These are phyloP conservation scores for Pelobates cultripes DNA, from an alignment of 2,797 vertebrate genomes.

Conservation along the genomic window DNA sequence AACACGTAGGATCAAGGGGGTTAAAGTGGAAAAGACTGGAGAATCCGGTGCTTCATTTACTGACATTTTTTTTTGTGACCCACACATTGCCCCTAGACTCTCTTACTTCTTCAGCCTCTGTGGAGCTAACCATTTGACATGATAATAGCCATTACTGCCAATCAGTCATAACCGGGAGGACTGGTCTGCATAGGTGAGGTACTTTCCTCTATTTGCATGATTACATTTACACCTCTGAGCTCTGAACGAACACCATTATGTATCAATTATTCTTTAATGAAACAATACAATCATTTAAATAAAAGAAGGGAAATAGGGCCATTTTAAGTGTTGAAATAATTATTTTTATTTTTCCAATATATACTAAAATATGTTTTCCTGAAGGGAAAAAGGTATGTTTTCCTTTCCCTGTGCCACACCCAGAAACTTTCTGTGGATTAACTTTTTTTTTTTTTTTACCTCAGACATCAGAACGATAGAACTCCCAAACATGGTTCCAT, in stretches of 20 bases:
- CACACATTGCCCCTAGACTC: constrained; percentile 19
- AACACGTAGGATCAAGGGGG: no score
- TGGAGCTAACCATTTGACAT: constrained; percentile 42
- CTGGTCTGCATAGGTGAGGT: constrained; percentile 48
- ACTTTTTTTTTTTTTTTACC: no score
- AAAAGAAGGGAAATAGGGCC: neutral
- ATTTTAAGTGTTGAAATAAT: neutral
- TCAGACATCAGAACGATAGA: no score
- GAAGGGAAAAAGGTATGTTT: neutral
- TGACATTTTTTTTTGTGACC: neutral
- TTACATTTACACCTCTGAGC: constrained; percentile 50
- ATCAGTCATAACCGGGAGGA: constrained; percentile 48
- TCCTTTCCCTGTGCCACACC: neutral
- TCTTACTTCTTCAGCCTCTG: constrained; percentile 29
- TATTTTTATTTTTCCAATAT: neutral
- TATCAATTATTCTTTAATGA: neutral
- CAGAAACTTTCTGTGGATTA: no score
- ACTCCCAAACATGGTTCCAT: no score
- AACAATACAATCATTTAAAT: neutral
- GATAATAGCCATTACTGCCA: constrained; percentile 51
- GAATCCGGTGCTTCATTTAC: no score
- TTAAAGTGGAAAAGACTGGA: no score
- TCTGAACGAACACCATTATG: constrained; percentile 28
- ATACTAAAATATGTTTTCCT: no score
- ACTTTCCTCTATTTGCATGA: constrained; percentile 50